Conservation (phyloP, 1,140 invertebrate species). For the Drosophila yakuba region DNA sequence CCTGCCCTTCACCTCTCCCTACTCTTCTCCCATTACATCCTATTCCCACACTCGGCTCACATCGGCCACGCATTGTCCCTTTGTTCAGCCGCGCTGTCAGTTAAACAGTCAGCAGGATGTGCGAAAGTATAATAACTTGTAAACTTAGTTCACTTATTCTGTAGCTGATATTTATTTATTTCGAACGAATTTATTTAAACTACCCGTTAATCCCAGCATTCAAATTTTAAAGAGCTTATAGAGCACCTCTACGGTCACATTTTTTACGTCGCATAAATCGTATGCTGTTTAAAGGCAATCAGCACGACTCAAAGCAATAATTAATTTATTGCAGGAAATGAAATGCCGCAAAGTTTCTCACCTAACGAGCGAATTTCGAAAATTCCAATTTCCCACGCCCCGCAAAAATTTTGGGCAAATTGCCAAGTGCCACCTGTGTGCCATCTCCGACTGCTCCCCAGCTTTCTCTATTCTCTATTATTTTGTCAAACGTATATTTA, state of each 20-base stretch:
- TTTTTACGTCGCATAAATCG: background rate
- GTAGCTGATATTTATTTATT: background rate
- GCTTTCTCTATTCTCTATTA: conserved; percentile 60
- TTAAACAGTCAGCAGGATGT: conserved; percentile 74
- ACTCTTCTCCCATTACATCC: background rate
- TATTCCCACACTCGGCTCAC: background rate
- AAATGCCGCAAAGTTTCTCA: conserved; percentile 82
- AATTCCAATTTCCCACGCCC: conserved; percentile 76
- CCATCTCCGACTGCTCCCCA: background rate
- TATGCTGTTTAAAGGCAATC: conserved; percentile 36
- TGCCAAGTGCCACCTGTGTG: conserved; percentile 54
- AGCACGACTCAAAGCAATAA: conserved; percentile 60
- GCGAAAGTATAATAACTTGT: conserved; percentile 68
- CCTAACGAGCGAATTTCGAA: conserved; percentile 58
- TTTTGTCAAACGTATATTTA: conserved; percentile 80
- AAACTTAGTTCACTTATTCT: conserved; percentile 17
- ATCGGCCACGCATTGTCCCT: conserved; percentile 41
- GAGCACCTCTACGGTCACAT: background rate
- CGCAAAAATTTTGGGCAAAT: conserved; percentile 59
- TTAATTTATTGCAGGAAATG: conserved; percentile 80
- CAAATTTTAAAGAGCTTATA: background rate
- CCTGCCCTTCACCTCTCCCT: conserved; percentile 9
- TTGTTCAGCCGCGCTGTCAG: conserved; percentile 67
- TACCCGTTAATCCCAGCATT: no score
- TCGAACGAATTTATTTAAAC: background rate